Conservation (phyloP, 2,888 invertebrate species). For the Microctonus hyperodae region DNA sequence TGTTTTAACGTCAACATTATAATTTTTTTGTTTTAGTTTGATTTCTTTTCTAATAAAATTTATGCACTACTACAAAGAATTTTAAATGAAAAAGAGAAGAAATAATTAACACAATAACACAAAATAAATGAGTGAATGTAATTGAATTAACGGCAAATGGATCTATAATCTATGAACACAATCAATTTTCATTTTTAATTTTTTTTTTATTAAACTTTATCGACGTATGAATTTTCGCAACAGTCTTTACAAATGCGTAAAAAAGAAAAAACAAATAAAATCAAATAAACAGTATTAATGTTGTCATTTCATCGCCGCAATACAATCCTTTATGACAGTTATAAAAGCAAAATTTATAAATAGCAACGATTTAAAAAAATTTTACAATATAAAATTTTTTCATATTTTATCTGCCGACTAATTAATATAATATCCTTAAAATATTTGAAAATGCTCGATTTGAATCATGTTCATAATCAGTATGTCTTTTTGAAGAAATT, state of each 20-base stretch:
- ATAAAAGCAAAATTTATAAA: not conserved
- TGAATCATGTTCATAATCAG: not conserved
- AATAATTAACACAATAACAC: too few relatives aligned
- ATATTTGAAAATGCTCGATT: not conserved
- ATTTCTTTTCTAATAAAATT: too few relatives aligned
- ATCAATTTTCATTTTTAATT: not conserved
- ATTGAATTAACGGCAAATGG: too few relatives aligned
- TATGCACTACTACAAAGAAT: too few relatives aligned
- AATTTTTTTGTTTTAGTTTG: too few relatives aligned
- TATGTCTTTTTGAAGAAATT: not conserved
- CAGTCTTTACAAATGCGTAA: not conserved
- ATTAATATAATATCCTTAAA: not conserved
- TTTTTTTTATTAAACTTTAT: not conserved
- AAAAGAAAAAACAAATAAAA: not conserved
- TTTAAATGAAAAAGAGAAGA: too few relatives aligned
- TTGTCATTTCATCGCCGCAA: not conserved
- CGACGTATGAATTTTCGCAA: not conserved
- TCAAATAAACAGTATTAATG: not conserved
- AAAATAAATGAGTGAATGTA: not conserved
- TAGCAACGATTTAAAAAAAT: not conserved
- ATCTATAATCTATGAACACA: too few relatives aligned
- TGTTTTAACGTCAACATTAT: too few relatives aligned
- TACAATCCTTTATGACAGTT: not conserved
- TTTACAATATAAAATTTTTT: not conserved
- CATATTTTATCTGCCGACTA: not conserved